These are phyloP conservation scores for Aphaenogaster rudis DNA, from an alignment of 1,140 invertebrate species.

Conservation along the genomic window DNA sequence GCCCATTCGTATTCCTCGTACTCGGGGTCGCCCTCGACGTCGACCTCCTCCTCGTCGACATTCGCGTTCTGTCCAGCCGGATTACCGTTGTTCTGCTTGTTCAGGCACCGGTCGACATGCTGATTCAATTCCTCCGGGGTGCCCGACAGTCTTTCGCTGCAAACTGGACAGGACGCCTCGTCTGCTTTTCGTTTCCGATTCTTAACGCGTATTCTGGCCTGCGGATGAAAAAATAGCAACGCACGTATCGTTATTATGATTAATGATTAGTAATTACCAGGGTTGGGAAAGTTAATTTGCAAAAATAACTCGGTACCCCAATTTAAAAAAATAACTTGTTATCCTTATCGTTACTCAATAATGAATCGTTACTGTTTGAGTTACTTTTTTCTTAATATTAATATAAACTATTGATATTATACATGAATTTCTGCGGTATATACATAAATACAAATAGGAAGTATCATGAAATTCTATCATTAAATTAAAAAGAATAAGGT, in stretches of 20 bases:
- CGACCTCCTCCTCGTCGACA: constrained; percentile 90
- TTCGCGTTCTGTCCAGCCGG: constrained; percentile 79
- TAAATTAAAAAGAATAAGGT: too few species aligned
- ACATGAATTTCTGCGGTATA: too few species aligned
- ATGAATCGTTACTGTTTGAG: too few species aligned
- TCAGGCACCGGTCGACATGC: constrained; percentile 92
- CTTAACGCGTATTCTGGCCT: constrained; percentile 89
- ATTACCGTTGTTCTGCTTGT: constrained; percentile 88
- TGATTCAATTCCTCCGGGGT: constrained; percentile 91
- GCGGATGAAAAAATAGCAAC: constrained; percentile 46
- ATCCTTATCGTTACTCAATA: too few species aligned
- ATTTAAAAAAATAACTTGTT: too few species aligned
- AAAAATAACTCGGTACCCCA: too few species aligned
- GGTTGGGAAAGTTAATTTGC: too few species aligned
- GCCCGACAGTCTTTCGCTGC: constrained; percentile 89
- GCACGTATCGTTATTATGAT: neutral
- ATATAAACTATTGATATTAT: too few species aligned
- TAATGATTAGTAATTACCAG: neutral
- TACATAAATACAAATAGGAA: too few species aligned
- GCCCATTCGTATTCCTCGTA: constrained; percentile 95
- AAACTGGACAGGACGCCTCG: constrained; percentile 92
- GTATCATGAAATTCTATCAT: too few species aligned
- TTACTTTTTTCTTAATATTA: too few species aligned
- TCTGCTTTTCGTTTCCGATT: constrained; percentile 91
- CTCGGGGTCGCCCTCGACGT: constrained; percentile 90